A percentile compares a stretch with the other conserved stretches of the same genome.
phyloP scores from a whole-genome alignment of 2,113 vertebrate species.

The Sorex araneus region DNA sequence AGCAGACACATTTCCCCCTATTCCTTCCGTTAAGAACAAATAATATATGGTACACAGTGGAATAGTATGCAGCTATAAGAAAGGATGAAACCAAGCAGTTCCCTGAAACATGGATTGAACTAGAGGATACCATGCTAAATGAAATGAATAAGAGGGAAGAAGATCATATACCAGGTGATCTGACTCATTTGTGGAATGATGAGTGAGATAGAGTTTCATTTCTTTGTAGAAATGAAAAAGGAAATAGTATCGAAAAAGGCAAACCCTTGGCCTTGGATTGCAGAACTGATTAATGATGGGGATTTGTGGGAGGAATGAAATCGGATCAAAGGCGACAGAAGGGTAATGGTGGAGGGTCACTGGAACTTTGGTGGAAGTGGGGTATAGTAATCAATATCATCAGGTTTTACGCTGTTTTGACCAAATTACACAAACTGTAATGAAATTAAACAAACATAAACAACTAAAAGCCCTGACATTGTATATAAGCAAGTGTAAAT shows the following conservation, averaged over 20 bases:
- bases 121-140: not conserved
- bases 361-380: too few species aligned
- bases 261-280: not conserved
- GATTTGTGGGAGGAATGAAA: not conserved
- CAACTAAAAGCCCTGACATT: too few species aligned
- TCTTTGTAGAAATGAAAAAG: not conserved
- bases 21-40: too few species aligned
- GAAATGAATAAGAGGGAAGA: not conserved
- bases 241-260: not conserved
- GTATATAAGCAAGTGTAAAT: too few species aligned
- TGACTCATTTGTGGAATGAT: not conserved
- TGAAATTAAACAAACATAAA: too few species aligned
- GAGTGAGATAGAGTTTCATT: too few species aligned
- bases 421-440: too few species aligned
- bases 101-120: not conserved
- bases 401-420: too few species aligned
- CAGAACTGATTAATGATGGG: constrained; percentile 1
- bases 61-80: not conserved
- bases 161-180: not conserved
- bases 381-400: too few species aligned
- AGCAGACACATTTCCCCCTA: too few species aligned
- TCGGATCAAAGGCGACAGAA: not conserved
- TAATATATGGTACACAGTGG: not conserved
- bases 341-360: too few species aligned
- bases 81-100: not conserved